Evolutionary conservation across 2,797 vertebrate genomes (phyloP).

Genomic region (Chelidonichthys spinosus): DNA sequence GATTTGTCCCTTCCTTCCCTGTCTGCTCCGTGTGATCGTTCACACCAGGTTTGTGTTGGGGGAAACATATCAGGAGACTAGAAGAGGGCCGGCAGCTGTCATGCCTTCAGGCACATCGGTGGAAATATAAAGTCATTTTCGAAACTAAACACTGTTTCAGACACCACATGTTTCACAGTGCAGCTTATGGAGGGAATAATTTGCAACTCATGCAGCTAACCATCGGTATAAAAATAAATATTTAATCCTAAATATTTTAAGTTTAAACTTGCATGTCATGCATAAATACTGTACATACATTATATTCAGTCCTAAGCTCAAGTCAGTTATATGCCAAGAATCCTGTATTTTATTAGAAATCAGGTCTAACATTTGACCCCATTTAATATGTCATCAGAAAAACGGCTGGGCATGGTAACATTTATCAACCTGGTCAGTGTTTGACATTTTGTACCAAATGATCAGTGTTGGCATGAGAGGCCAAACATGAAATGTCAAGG

Average conservation of each 20-base stretch:
- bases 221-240: not conserved
- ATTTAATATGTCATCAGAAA: not conserved
- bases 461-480: not conserved
- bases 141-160: not conserved
- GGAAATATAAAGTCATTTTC: conserved; percentile 10
- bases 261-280: not conserved
- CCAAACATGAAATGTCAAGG: not conserved
- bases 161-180: not conserved
- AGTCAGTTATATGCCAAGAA: not conserved
- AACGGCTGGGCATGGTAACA: not conserved
- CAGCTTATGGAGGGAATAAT: not conserved
- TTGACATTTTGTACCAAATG: not conserved
- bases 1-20: conserved; percentile 55
- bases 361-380: not conserved
- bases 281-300: not conserved
- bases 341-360: not conserved
- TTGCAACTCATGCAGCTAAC: not conserved
- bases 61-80: conserved; percentile 20
- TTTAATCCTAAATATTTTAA: not conserved
- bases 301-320: not conserved
- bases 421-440: not conserved
- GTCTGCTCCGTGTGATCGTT: conserved; percentile 34
- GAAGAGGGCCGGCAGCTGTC: not conserved
- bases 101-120: not conserved
- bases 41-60: conserved; percentile 24